Evolutionary conservation across 2,888 invertebrate species (phyloP).

Genomic region (Holacanthella duospinosa): DNA sequence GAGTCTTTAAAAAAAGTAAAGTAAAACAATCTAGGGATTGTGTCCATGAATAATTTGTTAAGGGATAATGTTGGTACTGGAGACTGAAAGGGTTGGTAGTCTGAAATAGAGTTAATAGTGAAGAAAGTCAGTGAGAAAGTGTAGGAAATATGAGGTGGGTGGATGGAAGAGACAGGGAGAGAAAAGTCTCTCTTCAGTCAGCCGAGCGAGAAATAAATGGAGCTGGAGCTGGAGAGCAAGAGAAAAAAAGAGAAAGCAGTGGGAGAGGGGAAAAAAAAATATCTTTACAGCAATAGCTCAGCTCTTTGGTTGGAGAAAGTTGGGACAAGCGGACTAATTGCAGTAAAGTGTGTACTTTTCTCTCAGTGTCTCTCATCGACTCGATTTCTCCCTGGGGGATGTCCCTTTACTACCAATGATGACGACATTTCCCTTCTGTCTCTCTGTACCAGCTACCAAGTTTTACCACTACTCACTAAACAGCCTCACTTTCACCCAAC

Average conservation of each 20-base stretch:
- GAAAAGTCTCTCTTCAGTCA: neutral
- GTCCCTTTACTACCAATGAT: too few species aligned
- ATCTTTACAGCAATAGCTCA: neutral
- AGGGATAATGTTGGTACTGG: neutral
- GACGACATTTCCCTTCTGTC: too few species aligned
- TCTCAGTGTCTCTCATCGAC: neutral
- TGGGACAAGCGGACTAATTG: slow-evolving; percentile 1
- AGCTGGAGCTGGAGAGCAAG: neutral
- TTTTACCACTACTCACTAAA: too few species aligned
- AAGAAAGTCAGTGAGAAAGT: too few species aligned
- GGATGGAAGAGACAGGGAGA: neutral
- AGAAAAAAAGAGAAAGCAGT: neutral
- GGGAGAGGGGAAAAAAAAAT: too few species aligned
- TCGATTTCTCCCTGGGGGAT: neutral
- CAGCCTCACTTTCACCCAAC: too few species aligned
- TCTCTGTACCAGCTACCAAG: too few species aligned
- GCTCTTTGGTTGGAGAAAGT: neutral
- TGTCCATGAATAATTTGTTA: slow-evolving; percentile 1
- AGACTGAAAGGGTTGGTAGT: neutral
- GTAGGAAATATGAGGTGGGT: too few species aligned
- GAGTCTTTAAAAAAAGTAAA: neutral
- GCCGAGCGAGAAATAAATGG: neutral
- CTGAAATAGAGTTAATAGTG: neutral
- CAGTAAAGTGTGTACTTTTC: neutral
- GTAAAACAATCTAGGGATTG: neutral